Evolutionary conservation across 1,140 invertebrate species (phyloP).

Genomic region (Copidosoma floridanum): DNA sequence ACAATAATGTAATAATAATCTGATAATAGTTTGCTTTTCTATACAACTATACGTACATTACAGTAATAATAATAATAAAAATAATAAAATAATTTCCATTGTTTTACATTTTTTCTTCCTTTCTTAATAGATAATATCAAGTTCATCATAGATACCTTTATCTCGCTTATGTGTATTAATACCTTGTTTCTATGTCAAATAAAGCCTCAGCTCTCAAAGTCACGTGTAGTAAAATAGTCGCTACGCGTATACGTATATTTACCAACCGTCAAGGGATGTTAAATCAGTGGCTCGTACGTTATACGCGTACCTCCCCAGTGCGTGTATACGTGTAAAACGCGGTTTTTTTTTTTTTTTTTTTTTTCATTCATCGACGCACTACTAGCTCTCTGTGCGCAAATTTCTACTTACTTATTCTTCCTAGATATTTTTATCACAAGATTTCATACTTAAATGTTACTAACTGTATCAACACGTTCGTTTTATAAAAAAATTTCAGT

Average conservation of each 20-base stretch:
- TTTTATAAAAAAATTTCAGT: too few relatives aligned
- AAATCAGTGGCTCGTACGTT: too few relatives aligned
- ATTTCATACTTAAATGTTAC: not conserved
- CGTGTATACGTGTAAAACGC: slow-evolving; percentile 3
- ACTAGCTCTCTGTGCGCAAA: not conserved
- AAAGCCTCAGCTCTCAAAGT: slow-evolving; percentile 23
- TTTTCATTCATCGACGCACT: slow-evolving; percentile 9
- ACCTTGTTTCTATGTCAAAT: slow-evolving; percentile 25
- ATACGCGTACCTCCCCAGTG: slow-evolving; percentile 10
- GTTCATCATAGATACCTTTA: slow-evolving; percentile 24
- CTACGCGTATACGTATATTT: slow-evolving; percentile 13
- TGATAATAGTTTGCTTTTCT: slow-evolving; percentile 25
- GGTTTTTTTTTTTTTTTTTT: too few relatives aligned
- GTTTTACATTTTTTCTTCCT: slow-evolving; percentile 20
- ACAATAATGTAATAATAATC: slow-evolving; percentile 26
- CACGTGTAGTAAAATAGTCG: slow-evolving; percentile 26
- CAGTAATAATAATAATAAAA: slow-evolving; percentile 18
- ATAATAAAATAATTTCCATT: slow-evolving; percentile 25
- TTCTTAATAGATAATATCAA: slow-evolving; percentile 22
- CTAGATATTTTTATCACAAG: not conserved
- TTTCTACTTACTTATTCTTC: slow-evolving; percentile 1
- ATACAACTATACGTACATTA: slow-evolving; percentile 29
- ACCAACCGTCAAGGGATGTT: too few relatives aligned
- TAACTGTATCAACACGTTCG: too few relatives aligned
- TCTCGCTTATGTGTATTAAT: slow-evolving; percentile 26